phyloP scores from a whole-genome alignment of 2,888 invertebrate genomes.

The Elegia similella region DNA sequence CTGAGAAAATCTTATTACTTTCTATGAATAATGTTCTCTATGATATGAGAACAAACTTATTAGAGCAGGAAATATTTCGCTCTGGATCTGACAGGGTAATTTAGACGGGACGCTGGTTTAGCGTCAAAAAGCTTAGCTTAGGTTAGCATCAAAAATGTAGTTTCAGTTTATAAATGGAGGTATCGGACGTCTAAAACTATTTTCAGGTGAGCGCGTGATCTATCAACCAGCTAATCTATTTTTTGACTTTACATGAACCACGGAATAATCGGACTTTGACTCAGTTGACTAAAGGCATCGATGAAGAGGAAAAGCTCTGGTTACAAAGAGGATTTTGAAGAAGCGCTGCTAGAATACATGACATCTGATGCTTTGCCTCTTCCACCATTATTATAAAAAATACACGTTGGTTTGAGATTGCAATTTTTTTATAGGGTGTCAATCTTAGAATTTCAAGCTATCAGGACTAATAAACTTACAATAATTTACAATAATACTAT shows the following conservation, averaged over 20 bases:
- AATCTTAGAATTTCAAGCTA: too few relatives aligned
- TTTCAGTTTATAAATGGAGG: conserved; percentile 4
- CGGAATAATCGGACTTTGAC: too few relatives aligned
- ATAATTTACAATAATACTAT: too few relatives aligned
- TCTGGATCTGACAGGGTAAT: conserved; percentile 6
- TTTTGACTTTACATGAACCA: neutral
- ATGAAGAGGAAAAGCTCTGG: too few relatives aligned
- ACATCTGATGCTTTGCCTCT: too few relatives aligned
- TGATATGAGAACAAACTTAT: neutral
- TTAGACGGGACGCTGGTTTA: conserved; percentile 4
- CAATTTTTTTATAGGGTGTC: too few relatives aligned
- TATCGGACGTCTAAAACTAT: conserved; percentile 7
- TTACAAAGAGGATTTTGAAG: too few relatives aligned
- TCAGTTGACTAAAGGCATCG: too few relatives aligned
- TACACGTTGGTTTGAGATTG: too few relatives aligned
- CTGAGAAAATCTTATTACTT: neutral
- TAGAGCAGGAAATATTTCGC: neutral
- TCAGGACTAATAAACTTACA: too few relatives aligned
- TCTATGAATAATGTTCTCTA: neutral
- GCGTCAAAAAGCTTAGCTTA: neutral
- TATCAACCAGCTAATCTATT: neutral
- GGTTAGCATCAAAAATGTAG: conserved; percentile 1
- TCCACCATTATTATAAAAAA: too few relatives aligned
- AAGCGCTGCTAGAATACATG: too few relatives aligned
- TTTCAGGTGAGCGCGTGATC: conserved; percentile 4